Base-by-base conservation (phyloP, 2,113 vertebrate genomes). In the Cryptomyrus ogoouensis region DNA sequence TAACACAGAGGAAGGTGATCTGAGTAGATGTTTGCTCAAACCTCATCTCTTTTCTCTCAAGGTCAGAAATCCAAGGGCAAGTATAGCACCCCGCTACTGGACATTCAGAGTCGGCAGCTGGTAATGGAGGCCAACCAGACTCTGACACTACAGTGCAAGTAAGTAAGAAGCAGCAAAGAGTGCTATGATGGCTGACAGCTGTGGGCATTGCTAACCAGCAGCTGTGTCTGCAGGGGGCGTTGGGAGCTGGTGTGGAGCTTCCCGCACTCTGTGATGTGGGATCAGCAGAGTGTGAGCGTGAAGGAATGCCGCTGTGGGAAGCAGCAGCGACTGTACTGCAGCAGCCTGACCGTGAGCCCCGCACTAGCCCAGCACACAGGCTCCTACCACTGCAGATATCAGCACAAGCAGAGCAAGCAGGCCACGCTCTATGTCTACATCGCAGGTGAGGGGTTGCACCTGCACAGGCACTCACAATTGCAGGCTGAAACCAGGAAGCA, bases 121-220 rank as follows among this genome's bases (percentile, higher is more conserved):
- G 58, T 98, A 93, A 92, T 97, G 90, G 94, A 97, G 93, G 94
- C 93, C 88, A 97, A 97, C 92, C 95, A 98, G 94, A 96, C 95
- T 7, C 96, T 99, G 89, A 93, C 93, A 90, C 96, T 99, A 92
- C 94, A 95, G 90, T 99, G 98, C 97, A 99, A 97, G 98, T 99
- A 95, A 96, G 95, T 94, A 56, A 88, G 93, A 88, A 87, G 10
- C 46, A 19, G 49, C 7, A 87, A 3, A 21, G 15, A 83, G 31
- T 19, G 66, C 0, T 44, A 46, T 62, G 17, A 31, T 7, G 31
- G 50, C 49, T 87, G 49, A 53, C 39, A 84, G 24, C 27, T 35
- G 50, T 27, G 85, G n/a, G 27, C 85, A 87, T 56, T 87, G 4
- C 35, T 87, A 87, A 87, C 49, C 49, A 35, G 39, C 10, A 21